These are phyloP conservation scores for Embiotoca jacksoni DNA, from an alignment of 2,113 vertebrate species.

Conservation along the genomic window DNA sequence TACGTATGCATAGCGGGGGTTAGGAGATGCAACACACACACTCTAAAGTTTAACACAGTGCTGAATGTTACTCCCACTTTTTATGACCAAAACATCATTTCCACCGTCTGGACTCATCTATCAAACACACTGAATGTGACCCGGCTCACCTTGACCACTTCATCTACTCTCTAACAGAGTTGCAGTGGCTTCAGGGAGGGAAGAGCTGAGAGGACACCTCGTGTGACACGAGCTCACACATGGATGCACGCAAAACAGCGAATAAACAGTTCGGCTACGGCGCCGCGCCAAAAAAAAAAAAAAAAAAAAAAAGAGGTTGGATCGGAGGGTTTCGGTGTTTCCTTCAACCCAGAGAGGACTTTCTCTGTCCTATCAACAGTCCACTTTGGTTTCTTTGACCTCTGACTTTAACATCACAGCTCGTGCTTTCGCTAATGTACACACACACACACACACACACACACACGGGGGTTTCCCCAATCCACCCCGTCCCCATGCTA, in stretches of 20 bases:
- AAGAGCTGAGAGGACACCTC: constrained; percentile 29
- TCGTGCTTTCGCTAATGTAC: no score
- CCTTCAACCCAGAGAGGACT: background rate
- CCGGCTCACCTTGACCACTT: constrained; percentile 64
- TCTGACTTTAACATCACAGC: no score
- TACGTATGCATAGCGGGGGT: background rate
- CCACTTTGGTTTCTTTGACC: no score
- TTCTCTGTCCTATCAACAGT: background rate
- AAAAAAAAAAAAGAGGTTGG: background rate
- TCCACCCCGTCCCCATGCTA: no score
- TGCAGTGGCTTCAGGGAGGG: constrained; percentile 32
- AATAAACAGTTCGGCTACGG: background rate
- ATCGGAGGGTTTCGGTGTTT: background rate
- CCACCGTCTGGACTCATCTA: constrained; percentile 56
- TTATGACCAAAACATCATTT: constrained; percentile 48
- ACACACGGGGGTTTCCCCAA: no score
- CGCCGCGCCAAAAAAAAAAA: background rate
- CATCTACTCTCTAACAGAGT: constrained; percentile 26
- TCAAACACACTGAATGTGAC: constrained; percentile 26
- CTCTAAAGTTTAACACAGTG: constrained; percentile 38
- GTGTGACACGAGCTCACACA: constrained; percentile 27
- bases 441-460: no score
- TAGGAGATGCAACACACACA: fast-evolving
- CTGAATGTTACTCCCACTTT: constrained; percentile 39
- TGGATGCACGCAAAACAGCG: background rate